Percentiles rank a stretch among this genome's conserved stretches.
Evolutionary conservation across 1,140 invertebrate genomes (phyloP).

Genomic region (Cepaea nemoralis): DNA sequence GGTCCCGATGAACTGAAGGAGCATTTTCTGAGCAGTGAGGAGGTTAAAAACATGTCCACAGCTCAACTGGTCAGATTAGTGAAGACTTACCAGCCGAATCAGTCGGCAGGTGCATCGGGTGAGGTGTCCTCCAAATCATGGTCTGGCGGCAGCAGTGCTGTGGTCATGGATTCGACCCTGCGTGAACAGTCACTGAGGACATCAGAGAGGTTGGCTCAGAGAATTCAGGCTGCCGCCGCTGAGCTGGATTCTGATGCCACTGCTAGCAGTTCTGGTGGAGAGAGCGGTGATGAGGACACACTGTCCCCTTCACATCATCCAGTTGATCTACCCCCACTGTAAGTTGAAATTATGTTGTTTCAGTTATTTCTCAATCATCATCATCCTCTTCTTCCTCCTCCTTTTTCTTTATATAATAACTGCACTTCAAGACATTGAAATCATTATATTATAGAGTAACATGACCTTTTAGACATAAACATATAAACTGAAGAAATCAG

Average conservation of each 20-base stretch:
- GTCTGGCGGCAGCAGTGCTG: conserved; percentile 43
- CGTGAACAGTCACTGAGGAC: conserved; percentile 65
- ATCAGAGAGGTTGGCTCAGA: conserved; percentile 78
- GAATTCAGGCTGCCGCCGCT: conserved; percentile 80
- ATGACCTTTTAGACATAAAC: no score
- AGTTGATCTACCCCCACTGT: conserved; percentile 52
- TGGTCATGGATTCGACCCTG: conserved; percentile 60
- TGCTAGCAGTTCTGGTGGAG: conserved; percentile 91
- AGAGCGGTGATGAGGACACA: conserved; percentile 90
- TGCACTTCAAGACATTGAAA: no score
- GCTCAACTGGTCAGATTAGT: conserved; percentile 75
- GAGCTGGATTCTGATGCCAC: conserved; percentile 92
- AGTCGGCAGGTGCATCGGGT: conserved; percentile 33
- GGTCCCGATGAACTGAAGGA: conserved; percentile 59
- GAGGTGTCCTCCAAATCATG: conserved; percentile 27
- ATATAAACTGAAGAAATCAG: no score
- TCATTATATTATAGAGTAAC: no score
- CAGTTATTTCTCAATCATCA: no score
- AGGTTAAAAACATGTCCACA: conserved; percentile 74
- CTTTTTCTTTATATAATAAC: no score
- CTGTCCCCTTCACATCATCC: conserved; percentile 8
- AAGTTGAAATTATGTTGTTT: conserved; percentile 44
- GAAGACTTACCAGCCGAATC: conserved; percentile 51
- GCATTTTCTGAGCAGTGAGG: conserved; percentile 71
- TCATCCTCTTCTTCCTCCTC: no score